phyloP scores from a whole-genome alignment of 2,888 invertebrate genomes.

The Pammene aurita region DNA sequence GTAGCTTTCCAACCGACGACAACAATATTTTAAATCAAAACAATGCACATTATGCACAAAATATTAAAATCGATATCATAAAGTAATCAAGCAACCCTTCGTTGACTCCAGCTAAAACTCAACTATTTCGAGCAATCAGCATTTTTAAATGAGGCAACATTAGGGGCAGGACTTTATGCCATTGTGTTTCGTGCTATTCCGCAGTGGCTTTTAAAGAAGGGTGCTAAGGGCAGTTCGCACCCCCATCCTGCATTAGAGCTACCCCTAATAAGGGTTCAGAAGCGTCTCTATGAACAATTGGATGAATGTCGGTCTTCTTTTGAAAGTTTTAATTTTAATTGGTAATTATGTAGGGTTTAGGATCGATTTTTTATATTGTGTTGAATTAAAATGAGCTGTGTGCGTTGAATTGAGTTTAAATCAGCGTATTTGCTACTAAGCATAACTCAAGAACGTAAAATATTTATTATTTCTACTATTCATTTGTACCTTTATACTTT shows the following conservation, averaged over 20 bases:
- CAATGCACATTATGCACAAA: neutral
- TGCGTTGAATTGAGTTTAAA: neutral
- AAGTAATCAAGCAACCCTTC: conserved; percentile 7
- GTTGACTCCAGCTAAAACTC: conserved; percentile 22
- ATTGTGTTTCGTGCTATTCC: conserved; percentile 32
- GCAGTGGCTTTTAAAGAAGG: neutral
- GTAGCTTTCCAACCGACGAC: too few relatives aligned
- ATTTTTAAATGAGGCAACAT: conserved; percentile 28
- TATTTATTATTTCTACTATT: too few relatives aligned
- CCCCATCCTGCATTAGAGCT: conserved; percentile 31
- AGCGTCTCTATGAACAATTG: conserved; percentile 32
- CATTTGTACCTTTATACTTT: too few relatives aligned
- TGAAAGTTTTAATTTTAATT: conserved; percentile 36
- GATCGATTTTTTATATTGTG: conserved; percentile 20
- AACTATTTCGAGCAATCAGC: conserved; percentile 37
- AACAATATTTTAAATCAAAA: neutral
- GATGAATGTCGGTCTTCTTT: conserved; percentile 33
- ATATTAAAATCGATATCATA: conserved; percentile 18
- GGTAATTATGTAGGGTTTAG: conserved; percentile 26
- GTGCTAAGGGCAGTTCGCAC: conserved; percentile 35
- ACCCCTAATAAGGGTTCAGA: conserved; percentile 38
- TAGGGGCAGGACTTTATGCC: conserved; percentile 21
- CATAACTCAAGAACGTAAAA: too few relatives aligned
- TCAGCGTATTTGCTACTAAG: neutral
- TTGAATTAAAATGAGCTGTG: neutral